A percentile compares a stretch with the other conserved stretches of the same genome.
These are phyloP conservation scores for Elachura formosa DNA, from an alignment of 2,113 vertebrate genomes.

Conservation along the genomic window DNA sequence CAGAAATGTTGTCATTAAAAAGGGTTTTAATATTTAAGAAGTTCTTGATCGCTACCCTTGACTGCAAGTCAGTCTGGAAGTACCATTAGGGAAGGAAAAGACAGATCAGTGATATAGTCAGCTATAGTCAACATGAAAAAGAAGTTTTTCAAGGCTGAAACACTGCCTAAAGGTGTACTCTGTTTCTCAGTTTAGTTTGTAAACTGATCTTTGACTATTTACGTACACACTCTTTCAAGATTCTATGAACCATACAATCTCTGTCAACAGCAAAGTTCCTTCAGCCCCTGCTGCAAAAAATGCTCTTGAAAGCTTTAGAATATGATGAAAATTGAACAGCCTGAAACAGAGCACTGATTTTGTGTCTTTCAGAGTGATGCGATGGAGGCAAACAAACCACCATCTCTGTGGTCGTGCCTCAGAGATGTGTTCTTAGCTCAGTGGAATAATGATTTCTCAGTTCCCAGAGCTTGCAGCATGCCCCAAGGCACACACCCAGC, in stretches of 20 bases:
- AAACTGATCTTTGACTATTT: neutral
- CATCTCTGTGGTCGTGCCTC: neutral
- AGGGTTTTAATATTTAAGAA: neutral
- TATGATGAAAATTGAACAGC: neutral
- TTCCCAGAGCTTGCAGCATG: neutral
- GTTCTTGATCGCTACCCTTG: neutral
- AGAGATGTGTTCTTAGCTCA: neutral
- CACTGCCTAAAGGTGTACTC: neutral
- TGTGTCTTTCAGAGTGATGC: neutral
- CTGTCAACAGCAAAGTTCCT: neutral
- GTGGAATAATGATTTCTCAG: neutral
- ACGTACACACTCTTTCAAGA: neutral
- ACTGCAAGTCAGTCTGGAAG: neutral
- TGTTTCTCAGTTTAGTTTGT: neutral
- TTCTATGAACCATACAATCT: neutral
- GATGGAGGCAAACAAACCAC: neutral
- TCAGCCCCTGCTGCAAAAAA: neutral
- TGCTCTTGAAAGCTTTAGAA: neutral
- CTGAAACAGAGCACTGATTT: neutral
- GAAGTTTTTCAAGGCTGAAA: neutral
- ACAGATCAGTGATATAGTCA: neutral
- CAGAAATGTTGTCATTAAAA: neutral
- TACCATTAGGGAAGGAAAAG: neutral
- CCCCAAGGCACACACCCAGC: neutral
- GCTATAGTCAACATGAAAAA: neutral